Evolutionary conservation across 2,797 vertebrate genomes (phyloP), one percentile per base, ranked within the genome.

Genomic region (Paguma larvata): DNA sequence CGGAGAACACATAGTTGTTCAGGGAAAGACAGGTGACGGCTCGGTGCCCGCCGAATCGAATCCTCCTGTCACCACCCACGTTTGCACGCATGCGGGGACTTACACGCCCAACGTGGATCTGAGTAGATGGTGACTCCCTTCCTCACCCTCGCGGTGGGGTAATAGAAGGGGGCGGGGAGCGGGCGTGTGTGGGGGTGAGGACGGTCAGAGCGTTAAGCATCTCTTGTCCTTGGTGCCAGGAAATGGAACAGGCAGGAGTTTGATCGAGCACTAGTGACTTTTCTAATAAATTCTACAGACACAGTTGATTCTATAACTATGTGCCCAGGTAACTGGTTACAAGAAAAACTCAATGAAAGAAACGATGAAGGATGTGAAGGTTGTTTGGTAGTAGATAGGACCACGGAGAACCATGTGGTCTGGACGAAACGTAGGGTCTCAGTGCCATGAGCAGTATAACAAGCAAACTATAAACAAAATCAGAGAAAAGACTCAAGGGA

Each of bases 391-490:
- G 30, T 11, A 14, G 1, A 30, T 6, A 9, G 2, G 73, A 46
- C 25, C 12, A 34, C 2, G 0, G 23, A 3, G 27, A 53, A 14
- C 25, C 46, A 0, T 0, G 0, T 1, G 30, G 21, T 44, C 1
- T 5, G 84, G 2, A 3, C 19, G 72, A 62, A 27, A 6, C 59
- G 27, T 21, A 6, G 18, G 38, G 0, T 32, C 25, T 2, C 2
- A 19, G 9, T 3, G 2, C 3, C 2, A 0, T 2, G 34, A 18
- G 41, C 16, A 2, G 3, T 3, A 13, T 0, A 0, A 1, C 12
- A 6, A 13, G 9, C 9, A 8, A 2, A 27, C 27, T 0, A 9
- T 14, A 75, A 46, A 8, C 32, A 8, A 67, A 32, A 32, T 44
- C 72, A 18, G 72, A 46, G 46, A 4, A 56, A 7, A 23, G 34